Conservation (phyloP, 2,888 invertebrate species). For the Caradrina clavipalpis region DNA sequence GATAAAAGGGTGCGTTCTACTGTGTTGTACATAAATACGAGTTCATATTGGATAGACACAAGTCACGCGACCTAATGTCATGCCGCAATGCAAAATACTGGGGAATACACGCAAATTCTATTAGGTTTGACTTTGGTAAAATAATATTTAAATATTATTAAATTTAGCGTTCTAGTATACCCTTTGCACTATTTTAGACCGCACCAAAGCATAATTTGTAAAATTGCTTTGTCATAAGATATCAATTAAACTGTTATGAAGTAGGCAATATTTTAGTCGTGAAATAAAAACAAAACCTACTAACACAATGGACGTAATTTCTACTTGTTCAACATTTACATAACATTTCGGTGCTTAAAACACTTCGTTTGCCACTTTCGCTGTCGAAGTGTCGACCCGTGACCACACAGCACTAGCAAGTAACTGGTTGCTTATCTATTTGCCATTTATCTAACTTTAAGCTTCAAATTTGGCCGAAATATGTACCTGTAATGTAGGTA, state of each 20-base stretch:
- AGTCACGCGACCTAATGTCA: conserved; percentile 40
- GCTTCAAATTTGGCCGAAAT: not conserved
- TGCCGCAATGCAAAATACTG: conserved; percentile 44
- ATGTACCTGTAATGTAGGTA: too few relatives aligned
- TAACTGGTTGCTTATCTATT: conserved; percentile 17
- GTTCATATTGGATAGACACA: conserved; percentile 22
- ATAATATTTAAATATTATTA: not conserved
- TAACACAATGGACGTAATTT: conserved; percentile 4
- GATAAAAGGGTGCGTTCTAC: conserved; percentile 4
- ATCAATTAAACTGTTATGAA: conserved; percentile 17
- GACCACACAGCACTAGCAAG: conserved; percentile 23
- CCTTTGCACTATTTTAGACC: not conserved
- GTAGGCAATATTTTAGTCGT: conserved; percentile 31
- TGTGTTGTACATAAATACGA: conserved; percentile 8
- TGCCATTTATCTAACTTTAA: not conserved
- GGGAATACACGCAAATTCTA: conserved; percentile 20
- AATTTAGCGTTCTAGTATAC: conserved; percentile 1
- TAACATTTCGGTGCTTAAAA: conserved; percentile 32
- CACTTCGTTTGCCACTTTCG: conserved; percentile 46
- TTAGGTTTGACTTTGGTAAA: conserved; percentile 22
- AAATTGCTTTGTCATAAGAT: conserved; percentile 1
- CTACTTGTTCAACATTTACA: conserved; percentile 35
- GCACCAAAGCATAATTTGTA: not conserved
- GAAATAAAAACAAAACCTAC: conserved; percentile 12
- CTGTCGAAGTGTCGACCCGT: conserved; percentile 50